Evolutionary conservation across 1,140 invertebrate genomes (phyloP).

Genomic region (Pomacea maculata): DNA sequence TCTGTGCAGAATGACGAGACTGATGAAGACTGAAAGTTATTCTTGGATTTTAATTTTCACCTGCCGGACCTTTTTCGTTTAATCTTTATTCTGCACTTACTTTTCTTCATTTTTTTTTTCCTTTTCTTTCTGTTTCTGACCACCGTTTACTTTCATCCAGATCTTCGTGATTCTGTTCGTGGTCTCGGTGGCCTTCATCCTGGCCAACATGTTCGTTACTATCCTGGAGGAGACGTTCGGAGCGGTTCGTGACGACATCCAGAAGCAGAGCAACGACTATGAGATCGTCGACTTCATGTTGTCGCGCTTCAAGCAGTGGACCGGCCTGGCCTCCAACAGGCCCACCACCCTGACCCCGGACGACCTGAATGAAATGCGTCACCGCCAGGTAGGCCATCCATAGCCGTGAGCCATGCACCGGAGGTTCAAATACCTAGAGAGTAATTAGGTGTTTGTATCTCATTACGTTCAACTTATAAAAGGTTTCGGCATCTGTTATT

Average conservation of each 20-base stretch:
- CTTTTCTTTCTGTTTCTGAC: not conserved
- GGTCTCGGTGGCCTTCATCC: constrained; percentile 68
- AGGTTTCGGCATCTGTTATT: too few species aligned
- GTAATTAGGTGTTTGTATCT: too few species aligned
- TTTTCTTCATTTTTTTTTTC: too few species aligned
- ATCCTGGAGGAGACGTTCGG: constrained; percentile 70
- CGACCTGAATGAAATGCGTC: not conserved
- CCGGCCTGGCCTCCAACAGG: constrained; percentile 32
- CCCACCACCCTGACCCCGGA: constrained; percentile 26
- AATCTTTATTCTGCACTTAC: too few species aligned
- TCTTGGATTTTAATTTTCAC: too few species aligned
- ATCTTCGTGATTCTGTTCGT: constrained; percentile 70
- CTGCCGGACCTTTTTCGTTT: too few species aligned
- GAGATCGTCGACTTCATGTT: constrained; percentile 73
- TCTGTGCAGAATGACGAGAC: not conserved
- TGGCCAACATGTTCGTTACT: constrained; percentile 72
- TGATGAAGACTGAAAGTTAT: not conserved
- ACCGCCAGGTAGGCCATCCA: too few species aligned
- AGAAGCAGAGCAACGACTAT: constrained; percentile 72
- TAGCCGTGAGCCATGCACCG: too few species aligned
- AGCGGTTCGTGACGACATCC: constrained; percentile 69
- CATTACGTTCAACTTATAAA: too few species aligned
- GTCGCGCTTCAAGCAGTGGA: constrained; percentile 42
- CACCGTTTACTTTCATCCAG: constrained; percentile 32
- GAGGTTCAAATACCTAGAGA: too few species aligned